Evolutionary conservation across 2,113 vertebrate genomes (phyloP).

Genomic region (Apodemus speciosus): DNA sequence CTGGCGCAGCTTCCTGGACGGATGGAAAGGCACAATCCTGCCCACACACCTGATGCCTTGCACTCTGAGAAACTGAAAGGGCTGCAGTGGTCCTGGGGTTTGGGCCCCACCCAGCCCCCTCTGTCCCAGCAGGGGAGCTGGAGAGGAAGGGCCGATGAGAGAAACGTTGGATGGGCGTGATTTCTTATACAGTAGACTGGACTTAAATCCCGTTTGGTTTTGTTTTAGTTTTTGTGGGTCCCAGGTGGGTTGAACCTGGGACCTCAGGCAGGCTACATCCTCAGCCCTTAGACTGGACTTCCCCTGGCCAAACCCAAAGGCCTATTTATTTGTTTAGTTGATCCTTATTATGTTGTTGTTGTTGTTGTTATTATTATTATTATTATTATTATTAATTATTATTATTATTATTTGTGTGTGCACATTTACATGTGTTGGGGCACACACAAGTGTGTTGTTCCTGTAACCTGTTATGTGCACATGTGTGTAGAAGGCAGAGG

Average conservation of each 20-base stretch:
- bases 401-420: background rate
- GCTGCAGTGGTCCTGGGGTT: background rate
- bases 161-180: background rate
- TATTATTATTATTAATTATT: too few relatives aligned
- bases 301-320: background rate
- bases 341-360: background rate
- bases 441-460: background rate
- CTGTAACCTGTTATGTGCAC: background rate
- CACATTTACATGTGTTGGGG: background rate
- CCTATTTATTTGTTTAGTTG: background rate
- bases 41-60: background rate
- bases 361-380: too few relatives aligned
- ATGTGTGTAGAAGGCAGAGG: background rate
- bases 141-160: background rate
- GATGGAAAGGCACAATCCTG: background rate
- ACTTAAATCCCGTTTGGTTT: background rate
- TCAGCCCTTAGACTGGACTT: background rate
- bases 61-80: background rate
- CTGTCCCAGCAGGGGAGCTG: background rate
- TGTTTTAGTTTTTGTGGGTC: background rate
- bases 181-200: background rate
- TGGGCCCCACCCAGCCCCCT: background rate
- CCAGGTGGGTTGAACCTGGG: background rate
- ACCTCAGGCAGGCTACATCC: background rate
- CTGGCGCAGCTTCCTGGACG: background rate